These are phyloP conservation scores for Melieria omissa DNA, from an alignment of 2,888 invertebrate species.

Conservation along the genomic window DNA sequence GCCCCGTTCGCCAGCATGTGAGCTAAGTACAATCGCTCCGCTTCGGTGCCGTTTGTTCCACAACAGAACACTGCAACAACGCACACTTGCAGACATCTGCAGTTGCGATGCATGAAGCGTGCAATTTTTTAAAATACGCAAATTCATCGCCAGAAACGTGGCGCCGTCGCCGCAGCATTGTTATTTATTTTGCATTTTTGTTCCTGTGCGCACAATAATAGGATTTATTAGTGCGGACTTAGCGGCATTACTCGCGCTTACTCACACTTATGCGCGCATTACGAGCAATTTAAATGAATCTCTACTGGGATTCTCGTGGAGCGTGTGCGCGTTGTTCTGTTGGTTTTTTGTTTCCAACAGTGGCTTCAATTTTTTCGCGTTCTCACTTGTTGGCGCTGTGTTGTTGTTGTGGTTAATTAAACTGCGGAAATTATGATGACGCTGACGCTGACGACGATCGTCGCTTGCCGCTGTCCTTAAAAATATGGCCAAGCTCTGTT, in stretches of 20 bases:
- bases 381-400: too few relatives aligned
- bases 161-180: neutral
- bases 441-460: slow-evolving; percentile 4
- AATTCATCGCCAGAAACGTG: slow-evolving; percentile 25
- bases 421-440: slow-evolving; percentile 23
- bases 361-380: too few relatives aligned
- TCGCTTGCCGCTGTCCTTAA: too few relatives aligned
- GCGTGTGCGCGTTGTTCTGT: too few relatives aligned
- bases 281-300: slow-evolving; percentile 35
- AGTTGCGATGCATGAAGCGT: slow-evolving; percentile 19
- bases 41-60: too few relatives aligned
- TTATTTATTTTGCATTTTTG: too few relatives aligned
- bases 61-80: too few relatives aligned
- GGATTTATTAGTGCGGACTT: slow-evolving; percentile 40
- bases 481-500: too few relatives aligned
- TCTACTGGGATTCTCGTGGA: slow-evolving; percentile 5
- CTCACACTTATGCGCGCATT: slow-evolving; percentile 35
- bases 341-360: too few relatives aligned
- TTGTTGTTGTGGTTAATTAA: slow-evolving; percentile 24
- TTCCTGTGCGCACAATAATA: slow-evolving; percentile 30
- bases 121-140: slow-evolving; percentile 32
- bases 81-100: neutral
- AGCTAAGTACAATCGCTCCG: too few relatives aligned
- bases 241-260: slow-evolving; percentile 44
- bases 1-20: too few relatives aligned